These are phyloP conservation scores for Polypedilum pembai DNA, from an alignment of 1,140 invertebrate species.

Conservation along the genomic window DNA sequence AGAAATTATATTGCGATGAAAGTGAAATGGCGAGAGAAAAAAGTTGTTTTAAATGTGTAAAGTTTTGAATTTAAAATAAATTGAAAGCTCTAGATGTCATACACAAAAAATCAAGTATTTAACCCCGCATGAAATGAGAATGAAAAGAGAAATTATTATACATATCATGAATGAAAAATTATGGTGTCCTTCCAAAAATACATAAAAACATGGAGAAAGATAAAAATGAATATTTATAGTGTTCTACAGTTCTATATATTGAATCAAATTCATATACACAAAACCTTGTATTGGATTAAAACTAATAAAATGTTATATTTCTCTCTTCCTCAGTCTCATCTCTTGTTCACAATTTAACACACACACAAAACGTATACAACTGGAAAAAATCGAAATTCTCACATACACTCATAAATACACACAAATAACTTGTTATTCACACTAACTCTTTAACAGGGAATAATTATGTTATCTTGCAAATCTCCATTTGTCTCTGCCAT, in stretches of 20 bases:
- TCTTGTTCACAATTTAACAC: background rate
- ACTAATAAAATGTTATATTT: background rate
- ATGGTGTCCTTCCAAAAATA: background rate
- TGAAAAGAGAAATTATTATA: background rate
- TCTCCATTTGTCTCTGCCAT: background rate
- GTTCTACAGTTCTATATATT: background rate
- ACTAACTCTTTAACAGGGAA: background rate
- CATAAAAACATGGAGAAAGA: background rate
- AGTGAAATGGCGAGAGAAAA: background rate
- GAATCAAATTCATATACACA: background rate
- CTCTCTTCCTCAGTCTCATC: too few species aligned
- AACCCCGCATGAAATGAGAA: background rate
- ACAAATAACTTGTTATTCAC: background rate
- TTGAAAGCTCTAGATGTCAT: slow-evolving; percentile 3
- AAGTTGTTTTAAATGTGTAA: background rate
- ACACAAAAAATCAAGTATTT: background rate
- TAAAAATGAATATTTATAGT: background rate
- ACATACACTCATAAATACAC: background rate
- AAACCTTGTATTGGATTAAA: background rate
- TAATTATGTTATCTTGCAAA: background rate
- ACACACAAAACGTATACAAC: background rate
- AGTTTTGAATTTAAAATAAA: slow-evolving; percentile 15
- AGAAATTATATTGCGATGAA: background rate
- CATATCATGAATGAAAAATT: slow-evolving; percentile 15
- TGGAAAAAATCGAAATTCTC: background rate